Evolutionary conservation across 2,113 vertebrate genomes (phyloP).

Genomic region (Spheniscus mendiculus): DNA sequence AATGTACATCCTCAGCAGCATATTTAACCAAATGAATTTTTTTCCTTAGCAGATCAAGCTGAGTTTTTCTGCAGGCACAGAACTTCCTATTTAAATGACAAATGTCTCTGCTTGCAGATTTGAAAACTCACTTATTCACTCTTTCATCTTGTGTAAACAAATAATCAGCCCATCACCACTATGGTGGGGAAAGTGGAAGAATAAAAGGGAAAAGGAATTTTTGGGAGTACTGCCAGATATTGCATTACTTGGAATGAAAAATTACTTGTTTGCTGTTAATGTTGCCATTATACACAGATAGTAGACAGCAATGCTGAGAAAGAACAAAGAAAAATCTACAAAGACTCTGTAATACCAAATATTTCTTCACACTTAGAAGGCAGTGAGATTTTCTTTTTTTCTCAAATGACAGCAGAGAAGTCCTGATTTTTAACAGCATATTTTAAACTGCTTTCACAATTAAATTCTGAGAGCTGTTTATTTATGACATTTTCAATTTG

Average conservation of each 20-base stretch:
- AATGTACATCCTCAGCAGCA: constrained; percentile 68
- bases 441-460: neutral
- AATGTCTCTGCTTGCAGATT: constrained; percentile 64
- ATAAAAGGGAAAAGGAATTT: constrained; percentile 25
- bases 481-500: neutral
- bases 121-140: constrained; percentile 67
- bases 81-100: constrained; percentile 77
- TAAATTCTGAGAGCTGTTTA: neutral
- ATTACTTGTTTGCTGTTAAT: constrained; percentile 21
- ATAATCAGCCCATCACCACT: constrained; percentile 47
- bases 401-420: neutral
- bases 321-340: constrained; percentile 50
- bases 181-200: neutral
- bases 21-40: constrained; percentile 77
- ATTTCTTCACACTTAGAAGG: neutral
- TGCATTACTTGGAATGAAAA: constrained; percentile 63
- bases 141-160: constrained; percentile 71
- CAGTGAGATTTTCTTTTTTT: neutral
- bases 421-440: neutral
- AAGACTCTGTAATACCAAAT: neutral
- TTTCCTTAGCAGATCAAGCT: constrained; percentile 64
- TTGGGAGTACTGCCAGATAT: constrained; percentile 52
- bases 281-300: constrained; percentile 23
- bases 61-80: constrained; percentile 70
- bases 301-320: neutral